Conservation (phyloP, 2,113 vertebrate species). For the Scalopus aquaticus region DNA sequence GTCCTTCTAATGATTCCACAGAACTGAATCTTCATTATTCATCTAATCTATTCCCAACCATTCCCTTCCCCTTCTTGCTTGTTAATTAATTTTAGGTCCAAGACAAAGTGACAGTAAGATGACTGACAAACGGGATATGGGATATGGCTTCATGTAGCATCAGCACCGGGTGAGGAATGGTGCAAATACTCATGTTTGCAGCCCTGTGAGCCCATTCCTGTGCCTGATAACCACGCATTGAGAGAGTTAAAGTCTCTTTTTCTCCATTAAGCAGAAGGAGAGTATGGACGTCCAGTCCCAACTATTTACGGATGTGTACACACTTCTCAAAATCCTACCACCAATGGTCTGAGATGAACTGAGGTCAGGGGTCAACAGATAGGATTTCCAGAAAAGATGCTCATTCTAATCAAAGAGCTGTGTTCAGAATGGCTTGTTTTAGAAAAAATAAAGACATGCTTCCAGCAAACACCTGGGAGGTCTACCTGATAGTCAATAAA, state of each 20-base stretch:
- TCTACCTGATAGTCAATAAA: background rate
- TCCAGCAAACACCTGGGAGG: background rate
- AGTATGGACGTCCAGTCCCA: background rate
- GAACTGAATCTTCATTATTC: slow-evolving; percentile 78
- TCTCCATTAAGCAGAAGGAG: slow-evolving; percentile 55
- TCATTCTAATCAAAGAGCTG: background rate
- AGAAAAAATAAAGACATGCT: background rate
- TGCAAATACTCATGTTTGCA: slow-evolving; percentile 78
- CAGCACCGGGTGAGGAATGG: slow-evolving; percentile 29
- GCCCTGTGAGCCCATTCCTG: slow-evolving; percentile 75
- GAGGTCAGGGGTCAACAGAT: background rate
- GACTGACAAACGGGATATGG: slow-evolving; percentile 34
- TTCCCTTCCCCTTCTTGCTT: slow-evolving; percentile 48
- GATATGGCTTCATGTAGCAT: slow-evolving; percentile 43
- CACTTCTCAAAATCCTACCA: background rate
- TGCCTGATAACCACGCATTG: slow-evolving; percentile 69
- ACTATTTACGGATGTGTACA: background rate
- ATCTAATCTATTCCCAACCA: slow-evolving; percentile 59
- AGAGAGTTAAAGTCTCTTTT: slow-evolving; percentile 27
- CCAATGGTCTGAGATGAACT: background rate
- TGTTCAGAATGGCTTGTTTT: background rate
- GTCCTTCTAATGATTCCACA: slow-evolving; percentile 72
- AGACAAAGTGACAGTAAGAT: slow-evolving; percentile 69
- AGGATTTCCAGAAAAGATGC: background rate
- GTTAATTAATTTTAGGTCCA: slow-evolving; percentile 80